Conservation (phyloP, 1,140 invertebrate genomes). For the Caerostris extrusa region DNA sequence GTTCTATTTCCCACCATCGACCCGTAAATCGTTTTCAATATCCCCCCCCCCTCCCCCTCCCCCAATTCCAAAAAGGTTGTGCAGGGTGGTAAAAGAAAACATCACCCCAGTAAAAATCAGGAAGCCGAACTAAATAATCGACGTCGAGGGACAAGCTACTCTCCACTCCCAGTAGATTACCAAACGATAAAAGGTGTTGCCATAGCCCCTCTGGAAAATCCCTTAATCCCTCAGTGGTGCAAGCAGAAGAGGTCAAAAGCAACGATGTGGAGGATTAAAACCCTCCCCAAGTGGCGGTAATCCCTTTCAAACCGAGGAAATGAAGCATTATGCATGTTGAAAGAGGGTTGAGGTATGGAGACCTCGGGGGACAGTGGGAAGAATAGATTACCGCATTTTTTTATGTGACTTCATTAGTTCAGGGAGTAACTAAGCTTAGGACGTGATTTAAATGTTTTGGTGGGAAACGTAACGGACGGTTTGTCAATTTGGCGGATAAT, state of each 20-base stretch:
- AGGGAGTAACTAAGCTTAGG: neutral
- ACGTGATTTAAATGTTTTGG: neutral
- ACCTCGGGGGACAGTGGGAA: neutral
- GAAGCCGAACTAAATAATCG: constrained; percentile 70
- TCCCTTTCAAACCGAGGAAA: constrained; percentile 63
- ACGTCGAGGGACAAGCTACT: neutral
- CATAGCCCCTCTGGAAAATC: neutral
- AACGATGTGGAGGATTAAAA: constrained; percentile 51
- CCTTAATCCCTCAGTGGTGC: neutral
- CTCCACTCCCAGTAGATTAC: constrained; percentile 34
- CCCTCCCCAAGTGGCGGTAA: constrained; percentile 39
- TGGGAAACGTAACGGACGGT: too few species aligned
- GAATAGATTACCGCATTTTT: constrained; percentile 5
- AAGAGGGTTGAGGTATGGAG: neutral
- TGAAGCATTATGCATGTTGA: constrained; percentile 66
- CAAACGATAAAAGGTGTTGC: constrained; percentile 37
- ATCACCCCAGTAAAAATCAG: constrained; percentile 45
- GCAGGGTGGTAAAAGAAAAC: neutral
- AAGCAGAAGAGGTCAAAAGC: constrained; percentile 53
- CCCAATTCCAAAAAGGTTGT: neutral
- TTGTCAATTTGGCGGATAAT: too few species aligned
- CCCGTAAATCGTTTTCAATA: neutral
- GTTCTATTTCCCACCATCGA: neutral
- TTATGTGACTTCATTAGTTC: constrained; percentile 8
- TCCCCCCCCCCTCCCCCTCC: neutral